Evolutionary conservation across 2,113 vertebrate genomes (phyloP).

Genomic region (Tragelaphus buxtoni): DNA sequence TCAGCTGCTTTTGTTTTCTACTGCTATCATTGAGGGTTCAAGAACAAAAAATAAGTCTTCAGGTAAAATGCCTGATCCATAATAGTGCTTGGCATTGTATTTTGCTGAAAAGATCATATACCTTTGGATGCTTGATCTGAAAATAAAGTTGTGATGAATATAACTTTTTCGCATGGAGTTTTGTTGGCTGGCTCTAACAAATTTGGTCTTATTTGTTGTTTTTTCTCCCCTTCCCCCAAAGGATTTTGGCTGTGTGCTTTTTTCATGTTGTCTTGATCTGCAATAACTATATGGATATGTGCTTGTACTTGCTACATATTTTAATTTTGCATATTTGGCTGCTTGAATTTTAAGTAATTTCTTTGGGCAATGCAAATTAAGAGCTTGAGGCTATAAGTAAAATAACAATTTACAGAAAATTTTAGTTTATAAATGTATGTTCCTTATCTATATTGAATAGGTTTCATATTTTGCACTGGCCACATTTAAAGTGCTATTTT

Average conservation of each 20-base stretch:
- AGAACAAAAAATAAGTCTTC: constrained; percentile 73
- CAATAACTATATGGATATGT: constrained; percentile 56
- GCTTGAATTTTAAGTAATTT: constrained; percentile 63
- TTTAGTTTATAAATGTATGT: constrained; percentile 27
- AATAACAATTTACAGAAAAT: constrained; percentile 25
- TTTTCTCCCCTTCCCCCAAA: background rate
- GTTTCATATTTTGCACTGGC: background rate
- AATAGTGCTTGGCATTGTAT: constrained; percentile 60
- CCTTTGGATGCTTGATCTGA: constrained; percentile 63
- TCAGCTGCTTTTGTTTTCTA: constrained; percentile 77
- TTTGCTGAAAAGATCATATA: constrained; percentile 53
- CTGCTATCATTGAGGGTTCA: constrained; percentile 76
- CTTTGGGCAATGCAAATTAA: constrained; percentile 46
- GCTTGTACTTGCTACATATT: constrained; percentile 61
- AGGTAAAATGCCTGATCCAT: constrained; percentile 76
- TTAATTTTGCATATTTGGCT: constrained; percentile 72
- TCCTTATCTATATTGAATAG: background rate
- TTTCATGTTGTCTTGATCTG: constrained; percentile 47
- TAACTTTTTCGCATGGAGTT: constrained; percentile 64
- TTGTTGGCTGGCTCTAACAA: constrained; percentile 69
- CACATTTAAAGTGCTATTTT: background rate
- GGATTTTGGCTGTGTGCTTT: constrained; percentile 64
- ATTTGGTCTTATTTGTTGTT: constrained; percentile 47
- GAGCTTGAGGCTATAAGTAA: constrained; percentile 46
- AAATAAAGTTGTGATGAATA: constrained; percentile 50